Evolutionary conservation across 2,797 vertebrate species (phyloP).

Genomic region (Paratrypauchen microcephalus): DNA sequence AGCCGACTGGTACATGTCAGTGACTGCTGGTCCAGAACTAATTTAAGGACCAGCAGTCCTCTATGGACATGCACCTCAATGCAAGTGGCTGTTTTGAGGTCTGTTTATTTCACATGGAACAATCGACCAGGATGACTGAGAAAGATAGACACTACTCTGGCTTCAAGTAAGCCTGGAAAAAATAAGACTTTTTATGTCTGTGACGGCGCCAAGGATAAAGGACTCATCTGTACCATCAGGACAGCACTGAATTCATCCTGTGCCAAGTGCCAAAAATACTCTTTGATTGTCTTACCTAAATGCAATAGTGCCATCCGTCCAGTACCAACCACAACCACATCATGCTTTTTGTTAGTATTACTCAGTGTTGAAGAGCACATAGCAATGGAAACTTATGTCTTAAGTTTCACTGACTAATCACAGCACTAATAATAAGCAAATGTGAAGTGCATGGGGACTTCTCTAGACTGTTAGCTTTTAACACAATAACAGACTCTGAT

Average conservation of each 20-base stretch:
- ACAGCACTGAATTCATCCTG: constrained; percentile 56
- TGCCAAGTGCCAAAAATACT: constrained; percentile 69
- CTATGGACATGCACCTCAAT: constrained; percentile 45
- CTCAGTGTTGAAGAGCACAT: constrained; percentile 61
- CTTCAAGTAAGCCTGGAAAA: constrained; percentile 11
- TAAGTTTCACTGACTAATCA: constrained; percentile 40
- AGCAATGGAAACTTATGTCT: constrained; percentile 29
- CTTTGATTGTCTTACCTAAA: constrained; percentile 59
- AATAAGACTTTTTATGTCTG: constrained; percentile 7
- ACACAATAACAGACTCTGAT: constrained; percentile 22
- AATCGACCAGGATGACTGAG: constrained; percentile 25
- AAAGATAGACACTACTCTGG: constrained; percentile 15
- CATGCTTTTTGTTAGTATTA: constrained; percentile 47
- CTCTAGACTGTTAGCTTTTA: constrained; percentile 59
- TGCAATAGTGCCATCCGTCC: constrained; percentile 74
- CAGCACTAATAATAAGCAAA: constrained; percentile 56
- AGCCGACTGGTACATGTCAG: constrained; percentile 23
- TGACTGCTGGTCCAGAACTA: constrained; percentile 17
- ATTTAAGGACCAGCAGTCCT: constrained; percentile 7
- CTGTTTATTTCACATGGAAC: constrained; percentile 17
- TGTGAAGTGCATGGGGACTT: constrained; percentile 51
- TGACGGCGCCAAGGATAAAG: constrained; percentile 27
- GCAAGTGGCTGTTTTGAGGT: constrained; percentile 34
- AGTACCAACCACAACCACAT: constrained; percentile 52
- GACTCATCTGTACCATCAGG: constrained; percentile 41